phyloP scores from a whole-genome alignment of 1,140 invertebrate species.

The Venturia canescens region DNA sequence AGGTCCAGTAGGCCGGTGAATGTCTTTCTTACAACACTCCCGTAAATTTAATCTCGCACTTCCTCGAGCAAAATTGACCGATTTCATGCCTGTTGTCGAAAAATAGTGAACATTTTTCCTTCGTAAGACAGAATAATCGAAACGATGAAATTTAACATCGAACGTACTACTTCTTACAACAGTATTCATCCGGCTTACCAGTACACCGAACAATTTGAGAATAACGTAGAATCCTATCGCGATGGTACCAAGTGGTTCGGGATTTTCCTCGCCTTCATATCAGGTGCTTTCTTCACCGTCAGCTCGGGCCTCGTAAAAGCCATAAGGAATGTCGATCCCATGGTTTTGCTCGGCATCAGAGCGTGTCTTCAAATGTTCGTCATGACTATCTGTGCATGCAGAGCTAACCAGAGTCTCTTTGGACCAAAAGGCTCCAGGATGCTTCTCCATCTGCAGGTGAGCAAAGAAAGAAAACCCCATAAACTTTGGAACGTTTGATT shows the following conservation, averaged over 20 bases:
- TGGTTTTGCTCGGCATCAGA: slow-evolving; percentile 75
- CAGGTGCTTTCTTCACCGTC: slow-evolving; percentile 77
- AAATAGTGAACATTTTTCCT: slow-evolving; percentile 14
- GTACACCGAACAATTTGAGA: slow-evolving; percentile 70
- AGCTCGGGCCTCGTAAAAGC: slow-evolving; percentile 76
- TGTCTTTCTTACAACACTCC: slow-evolving; percentile 11
- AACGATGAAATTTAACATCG: slow-evolving; percentile 70
- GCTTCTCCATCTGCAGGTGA: slow-evolving; percentile 75
- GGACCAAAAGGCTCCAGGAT: slow-evolving; percentile 73
- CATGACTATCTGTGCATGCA: slow-evolving; percentile 69
- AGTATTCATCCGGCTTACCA: slow-evolving; percentile 72
- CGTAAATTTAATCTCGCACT: background rate
- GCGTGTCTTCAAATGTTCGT: slow-evolving; percentile 73
- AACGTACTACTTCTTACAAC: slow-evolving; percentile 69
- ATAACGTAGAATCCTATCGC: slow-evolving; percentile 69
- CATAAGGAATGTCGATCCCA: slow-evolving; percentile 74
- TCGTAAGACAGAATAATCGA: background rate
- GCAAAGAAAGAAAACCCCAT: slow-evolving; percentile 35
- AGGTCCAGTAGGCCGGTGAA: slow-evolving; percentile 26
- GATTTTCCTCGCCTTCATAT: slow-evolving; percentile 75
- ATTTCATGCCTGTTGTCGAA: slow-evolving; percentile 4
- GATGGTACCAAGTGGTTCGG: slow-evolving; percentile 75
- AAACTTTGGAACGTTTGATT: too few relatives aligned
- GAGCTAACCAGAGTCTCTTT: slow-evolving; percentile 66
- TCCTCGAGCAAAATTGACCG: background rate